Percentiles rank a stretch among this genome's conserved stretches.
These are phyloP conservation scores for Drosophila mulleri DNA, from an alignment of 2,888 invertebrate species.

Conservation along the genomic window DNA sequence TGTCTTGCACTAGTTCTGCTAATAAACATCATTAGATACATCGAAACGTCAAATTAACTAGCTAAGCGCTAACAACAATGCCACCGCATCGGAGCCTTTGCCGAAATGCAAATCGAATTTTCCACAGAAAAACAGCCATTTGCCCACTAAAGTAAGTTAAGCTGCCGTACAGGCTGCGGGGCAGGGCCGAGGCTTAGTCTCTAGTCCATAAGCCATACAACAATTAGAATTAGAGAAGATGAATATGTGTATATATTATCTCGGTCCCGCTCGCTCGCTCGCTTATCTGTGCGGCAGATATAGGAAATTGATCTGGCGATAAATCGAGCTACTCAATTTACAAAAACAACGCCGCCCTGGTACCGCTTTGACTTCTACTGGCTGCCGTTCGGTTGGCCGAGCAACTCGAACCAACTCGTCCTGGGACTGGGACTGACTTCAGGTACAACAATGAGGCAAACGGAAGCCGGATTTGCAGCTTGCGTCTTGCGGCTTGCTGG, in stretches of 20 bases:
- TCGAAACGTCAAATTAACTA: conserved; percentile 68
- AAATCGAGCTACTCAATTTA: conserved; percentile 76
- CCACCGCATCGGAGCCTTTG: conserved; percentile 27
- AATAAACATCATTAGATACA: conserved; percentile 52
- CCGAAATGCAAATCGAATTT: conserved; percentile 47
- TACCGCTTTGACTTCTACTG: conserved; percentile 79
- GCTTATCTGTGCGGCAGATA: conserved; percentile 76
- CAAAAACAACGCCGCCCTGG: conserved; percentile 63
- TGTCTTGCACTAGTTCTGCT: conserved; percentile 39
- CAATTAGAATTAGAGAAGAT: conserved; percentile 58
- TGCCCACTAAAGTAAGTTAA: conserved; percentile 82
- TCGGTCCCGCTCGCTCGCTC: conserved; percentile 11
- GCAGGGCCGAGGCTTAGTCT: conserved; percentile 44
- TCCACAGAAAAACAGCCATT: conserved; percentile 66
- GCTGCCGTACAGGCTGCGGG: conserved; percentile 43
- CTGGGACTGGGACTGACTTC: conserved; percentile 56
- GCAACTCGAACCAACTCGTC: conserved; percentile 11
- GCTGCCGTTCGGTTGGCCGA: conserved; percentile 24
- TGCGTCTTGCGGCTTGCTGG: conserved; percentile 33
- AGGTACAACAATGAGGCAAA: conserved; percentile 64
- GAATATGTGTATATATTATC: conserved; percentile 3
- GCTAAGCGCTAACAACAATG: conserved; percentile 69
- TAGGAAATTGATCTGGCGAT: conserved; percentile 78
- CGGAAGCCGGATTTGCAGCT: conserved; percentile 74
- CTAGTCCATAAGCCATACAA: conserved; percentile 65